Percentiles rank a stretch among this genome's conserved stretches.
These are phyloP conservation scores for Phaedon cochleariae DNA, from an alignment of 2,888 invertebrate species.

Conservation along the genomic window DNA sequence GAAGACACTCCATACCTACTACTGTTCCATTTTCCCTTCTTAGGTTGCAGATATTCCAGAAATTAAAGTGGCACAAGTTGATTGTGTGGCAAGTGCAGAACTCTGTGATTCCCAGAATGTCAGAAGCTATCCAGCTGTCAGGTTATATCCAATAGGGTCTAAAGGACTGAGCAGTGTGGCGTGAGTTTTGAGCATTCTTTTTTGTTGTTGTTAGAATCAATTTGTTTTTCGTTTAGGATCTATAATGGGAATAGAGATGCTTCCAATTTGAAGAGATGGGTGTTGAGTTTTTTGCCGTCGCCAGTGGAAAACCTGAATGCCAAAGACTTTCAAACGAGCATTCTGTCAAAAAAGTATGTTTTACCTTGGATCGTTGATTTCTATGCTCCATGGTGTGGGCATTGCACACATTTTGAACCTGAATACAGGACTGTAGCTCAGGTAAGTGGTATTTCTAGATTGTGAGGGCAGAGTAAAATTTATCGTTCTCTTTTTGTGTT, in stretches of 20 bases:
- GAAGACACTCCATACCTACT: neutral
- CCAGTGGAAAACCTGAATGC: slow-evolving; percentile 63
- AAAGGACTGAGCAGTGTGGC: slow-evolving; percentile 63
- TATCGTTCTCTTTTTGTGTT: too few relatives aligned
- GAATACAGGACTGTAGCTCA: slow-evolving; percentile 71
- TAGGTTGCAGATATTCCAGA: slow-evolving; percentile 62
- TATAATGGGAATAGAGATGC: slow-evolving; percentile 72
- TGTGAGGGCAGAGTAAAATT: too few relatives aligned
- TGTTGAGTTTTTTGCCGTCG: slow-evolving; percentile 70
- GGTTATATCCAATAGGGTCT: slow-evolving; percentile 70
- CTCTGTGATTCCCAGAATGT: slow-evolving; percentile 70
- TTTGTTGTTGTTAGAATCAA: neutral
- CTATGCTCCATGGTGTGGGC: slow-evolving; percentile 74
- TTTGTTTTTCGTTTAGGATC: slow-evolving; percentile 59
- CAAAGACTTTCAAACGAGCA: slow-evolving; percentile 61
- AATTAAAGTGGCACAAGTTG: slow-evolving; percentile 71
- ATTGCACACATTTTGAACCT: slow-evolving; percentile 73
- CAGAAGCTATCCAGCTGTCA: slow-evolving; percentile 73
- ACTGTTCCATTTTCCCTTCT: slow-evolving; percentile 16
- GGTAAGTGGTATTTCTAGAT: slow-evolving; percentile 30
- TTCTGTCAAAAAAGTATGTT: slow-evolving; percentile 61
- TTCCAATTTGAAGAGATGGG: slow-evolving; percentile 70
- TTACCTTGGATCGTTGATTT: slow-evolving; percentile 72
- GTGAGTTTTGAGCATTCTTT: slow-evolving; percentile 50
- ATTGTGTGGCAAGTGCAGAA: slow-evolving; percentile 69